Evolutionary conservation across 2,888 invertebrate species (phyloP), one percentile per base, ranked within the genome.

Genomic region (Drosophila picticornis): DNA sequence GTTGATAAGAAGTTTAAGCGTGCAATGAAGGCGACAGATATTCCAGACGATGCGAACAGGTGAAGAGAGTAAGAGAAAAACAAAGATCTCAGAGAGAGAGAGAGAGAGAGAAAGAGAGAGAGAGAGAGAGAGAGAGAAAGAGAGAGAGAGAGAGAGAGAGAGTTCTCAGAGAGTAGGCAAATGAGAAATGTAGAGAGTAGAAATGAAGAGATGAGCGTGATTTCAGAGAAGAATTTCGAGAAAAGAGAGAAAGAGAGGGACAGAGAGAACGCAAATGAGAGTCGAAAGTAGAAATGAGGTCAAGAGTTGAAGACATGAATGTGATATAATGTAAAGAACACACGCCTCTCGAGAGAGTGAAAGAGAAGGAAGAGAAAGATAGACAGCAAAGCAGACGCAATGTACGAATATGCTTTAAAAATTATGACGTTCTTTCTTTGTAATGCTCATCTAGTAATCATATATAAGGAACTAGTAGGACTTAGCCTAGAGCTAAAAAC

Each of bases 361-460:
- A 32, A 59, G 22, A 62, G 16, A 57, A 11, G 16, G 7, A 16
- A 59, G 55, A 48, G 34, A 34, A 6, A 40, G 46, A 27, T 9
- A 9, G 40, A 55, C 27, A 43, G 55, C 46, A 10, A 68, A 76
- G 77, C 78, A 36, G 25, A 65, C 62, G 66, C 56, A 58, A 22
- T 25, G 4, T 58, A 55, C 13, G 36, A 50, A 46, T 36, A 52
- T 48, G 38, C 31, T 46, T 13, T 43, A 6, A n/a, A 13, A 55
- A 43, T 7, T 40, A 57, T 55, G 25, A 43, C n/a, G 13, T 34
- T 31, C 11, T 27, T 16, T 32, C 19, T 32, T 43, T n/a, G 16
- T 31, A 25, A 11, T 51, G 32, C 0, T 16, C 22, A 43, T 11
- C 10, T 10, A 16, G 6, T 2, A 16, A 4, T 38, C 29, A n/a